Conservation (phyloP, 2,888 invertebrate genomes). For the Entomobrya proxima region DNA sequence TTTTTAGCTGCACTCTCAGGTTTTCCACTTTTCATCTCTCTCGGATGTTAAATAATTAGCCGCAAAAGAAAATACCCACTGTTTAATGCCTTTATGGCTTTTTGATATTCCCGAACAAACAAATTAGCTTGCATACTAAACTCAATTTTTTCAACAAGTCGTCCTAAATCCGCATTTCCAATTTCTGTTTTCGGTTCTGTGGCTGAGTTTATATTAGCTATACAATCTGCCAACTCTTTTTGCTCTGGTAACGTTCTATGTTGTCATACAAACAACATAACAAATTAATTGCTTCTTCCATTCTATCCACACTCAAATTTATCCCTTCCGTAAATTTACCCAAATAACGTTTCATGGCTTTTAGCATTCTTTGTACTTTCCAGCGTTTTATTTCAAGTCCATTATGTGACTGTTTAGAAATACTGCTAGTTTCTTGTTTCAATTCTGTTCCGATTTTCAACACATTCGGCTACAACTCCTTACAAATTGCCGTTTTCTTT, state of each 20-base stretch:
- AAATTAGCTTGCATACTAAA: neutral
- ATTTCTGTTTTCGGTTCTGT: neutral
- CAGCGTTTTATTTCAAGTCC: too few relatives aligned
- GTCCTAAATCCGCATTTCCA: neutral
- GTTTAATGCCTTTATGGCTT: constrained; percentile 30
- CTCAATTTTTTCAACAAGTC: neutral
- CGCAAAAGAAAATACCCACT: constrained; percentile 62
- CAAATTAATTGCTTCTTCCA: neutral
- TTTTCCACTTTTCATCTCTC: too few relatives aligned
- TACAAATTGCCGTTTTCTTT: too few relatives aligned
- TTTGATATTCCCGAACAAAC: constrained; percentile 15
- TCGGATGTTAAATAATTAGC: neutral
- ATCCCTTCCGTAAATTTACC: too few relatives aligned
- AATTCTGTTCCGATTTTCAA: too few relatives aligned
- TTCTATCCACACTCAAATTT: neutral
- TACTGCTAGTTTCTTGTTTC: too few relatives aligned
- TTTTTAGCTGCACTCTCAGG: too few relatives aligned
- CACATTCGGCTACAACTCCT: too few relatives aligned
- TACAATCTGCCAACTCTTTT: neutral
- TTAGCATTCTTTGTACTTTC: too few relatives aligned
- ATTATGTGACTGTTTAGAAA: too few relatives aligned
- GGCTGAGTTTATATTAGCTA: neutral
- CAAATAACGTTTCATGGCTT: too few relatives aligned
- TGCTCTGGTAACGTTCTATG: constrained; percentile 7
- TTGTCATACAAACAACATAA: neutral